Evolutionary conservation across 1,140 invertebrate genomes (phyloP), one percentile per base, ranked within the genome.

Genomic region (Plutomurus gul): DNA sequence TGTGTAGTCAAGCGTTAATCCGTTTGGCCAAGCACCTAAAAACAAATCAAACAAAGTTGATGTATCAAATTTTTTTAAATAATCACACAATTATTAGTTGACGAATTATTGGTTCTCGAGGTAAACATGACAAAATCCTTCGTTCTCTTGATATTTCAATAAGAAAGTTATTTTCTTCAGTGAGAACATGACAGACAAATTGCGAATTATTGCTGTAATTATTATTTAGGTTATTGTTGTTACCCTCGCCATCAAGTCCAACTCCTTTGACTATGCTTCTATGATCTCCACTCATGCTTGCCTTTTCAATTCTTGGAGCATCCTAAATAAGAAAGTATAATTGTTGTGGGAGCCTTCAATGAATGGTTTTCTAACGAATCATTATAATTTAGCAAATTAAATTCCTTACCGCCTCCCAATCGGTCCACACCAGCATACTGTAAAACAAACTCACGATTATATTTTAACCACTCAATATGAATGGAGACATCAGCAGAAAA

Each of bases 1-100:
- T 8, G 88, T 86, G 84, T 91, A 91, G 85, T 92, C 92, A 4
- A 92, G 85, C 4, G 91, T 90, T 2, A 92, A 84, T 7, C 91
- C 92, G 86, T 92, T 92, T 1, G 92, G 92, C 91, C 91, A 92
- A 27, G 90, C 90, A 4, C 89, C 77, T 78, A 37, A n/a, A n/a
- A 89, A 80, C 87, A 87, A 16, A 85, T 85, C 20, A 88, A 82
- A n/a, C 85, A 83, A n/a, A 20, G 3, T n/a, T n/a, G n/a, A n/a
- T n/a, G n/a, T n/a, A n/a, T n/a, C n/a, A n/a, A n/a, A n/a, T n/a
- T n/a, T n/a, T n/a, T n/a, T n/a, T n/a, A n/a, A n/a, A n/a, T n/a
- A n/a, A n/a, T n/a, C n/a, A n/a, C n/a, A n/a, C n/a, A n/a, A n/a
- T n/a, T n/a, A n/a, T n/a, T n/a, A n/a, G n/a, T n/a, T n/a, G n/a